Conservation (phyloP, 2,113 vertebrate genomes). For the Anolis sagrei region DNA sequence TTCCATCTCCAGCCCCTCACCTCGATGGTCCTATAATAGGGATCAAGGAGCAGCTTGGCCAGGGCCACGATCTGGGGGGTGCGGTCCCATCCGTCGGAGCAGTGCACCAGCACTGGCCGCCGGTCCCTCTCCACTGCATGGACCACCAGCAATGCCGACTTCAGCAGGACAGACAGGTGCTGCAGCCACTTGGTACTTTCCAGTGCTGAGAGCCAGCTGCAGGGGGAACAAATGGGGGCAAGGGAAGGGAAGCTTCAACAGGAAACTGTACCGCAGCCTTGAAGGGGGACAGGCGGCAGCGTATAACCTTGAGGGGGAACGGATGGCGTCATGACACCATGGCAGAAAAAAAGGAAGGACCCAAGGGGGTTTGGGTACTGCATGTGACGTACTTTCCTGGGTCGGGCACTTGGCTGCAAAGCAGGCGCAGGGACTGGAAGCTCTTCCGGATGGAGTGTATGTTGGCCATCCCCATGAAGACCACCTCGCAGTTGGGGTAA, state of each 20-base stretch:
- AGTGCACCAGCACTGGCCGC: conserved; percentile 94
- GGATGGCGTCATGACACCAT: too few relatives aligned
- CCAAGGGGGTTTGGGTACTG: too few relatives aligned
- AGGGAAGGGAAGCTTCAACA: not conserved
- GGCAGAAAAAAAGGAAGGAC: too few relatives aligned
- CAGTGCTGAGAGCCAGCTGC: conserved; percentile 95
- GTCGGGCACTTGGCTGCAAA: conserved; percentile 97
- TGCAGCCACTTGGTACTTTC: conserved; percentile 98
- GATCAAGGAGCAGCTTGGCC: conserved; percentile 94
- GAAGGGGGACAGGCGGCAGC: too few relatives aligned
- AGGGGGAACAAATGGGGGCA: conserved; percentile 39
- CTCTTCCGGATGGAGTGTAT: conserved; percentile 99
- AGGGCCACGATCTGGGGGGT: conserved; percentile 96
- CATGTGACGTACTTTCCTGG: conserved; percentile 92
- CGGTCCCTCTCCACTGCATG: conserved; percentile 92
- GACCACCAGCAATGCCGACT: conserved; percentile 90
- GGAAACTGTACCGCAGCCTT: not conserved
- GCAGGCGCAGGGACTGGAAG: conserved; percentile 94
- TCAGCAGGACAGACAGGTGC: conserved; percentile 94
- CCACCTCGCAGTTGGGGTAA: conserved; percentile 97
- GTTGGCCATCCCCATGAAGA: conserved; percentile 99
- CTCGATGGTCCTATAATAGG: conserved; percentile 95
- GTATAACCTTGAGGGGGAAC: too few relatives aligned
- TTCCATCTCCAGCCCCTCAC: conserved; percentile 66
- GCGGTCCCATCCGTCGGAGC: conserved; percentile 97